Base-by-base conservation (phyloP, 2,888 invertebrate genomes). In the Ophraella communa region DNA sequence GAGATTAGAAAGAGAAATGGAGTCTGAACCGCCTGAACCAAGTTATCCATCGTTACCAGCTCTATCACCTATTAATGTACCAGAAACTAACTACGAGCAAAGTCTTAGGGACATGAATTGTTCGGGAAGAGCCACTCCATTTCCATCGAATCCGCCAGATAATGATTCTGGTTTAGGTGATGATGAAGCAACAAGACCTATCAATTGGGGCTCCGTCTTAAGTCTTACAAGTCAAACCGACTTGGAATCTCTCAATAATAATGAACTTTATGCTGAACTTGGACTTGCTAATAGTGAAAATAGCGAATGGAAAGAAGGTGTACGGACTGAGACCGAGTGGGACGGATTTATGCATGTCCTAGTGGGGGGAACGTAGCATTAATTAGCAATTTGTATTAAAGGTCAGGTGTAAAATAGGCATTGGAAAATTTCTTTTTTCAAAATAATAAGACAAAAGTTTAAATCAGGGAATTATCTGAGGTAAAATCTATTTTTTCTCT, bases 171-270 rank as follows among this genome's bases (percentile, higher is more conserved):
- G 92, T 72, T 89, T 90, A 80, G 91, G 91, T 75, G 92, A 92
- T 81, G 74, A 74, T 42, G 89, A 91, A 74, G 85, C 87, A 78
- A 89, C 88, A 78, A 88, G 92, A 74, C 89, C 92, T 75, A 94
- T 95, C 82, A 94, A 94, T 84, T 95, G 95, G 95, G 93, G 94
- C 80, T 94, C 94, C 55, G 94, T 95, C 76, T 86, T 95, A 71
- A 93, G 92, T 79, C 87, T 95, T 53, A 92, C 93, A 73, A 92
- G 92, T 72, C 93, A 94, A 79, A 93, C 93, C 66, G 93, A 93
- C 79, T 85, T 94, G 62, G 94, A 94, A 83, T 92, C 93, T 71
- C 82, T 90, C 51, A 90, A 90, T 79, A 90, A 91, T 84, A 92
- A 92, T 83, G 92, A 93, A 84, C 84, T 92, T 73, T 90, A 90